Evolutionary conservation across 2,113 vertebrate genomes (phyloP), one percentile per base, ranked within the genome.

Genomic region (Pedetes capensis): DNA sequence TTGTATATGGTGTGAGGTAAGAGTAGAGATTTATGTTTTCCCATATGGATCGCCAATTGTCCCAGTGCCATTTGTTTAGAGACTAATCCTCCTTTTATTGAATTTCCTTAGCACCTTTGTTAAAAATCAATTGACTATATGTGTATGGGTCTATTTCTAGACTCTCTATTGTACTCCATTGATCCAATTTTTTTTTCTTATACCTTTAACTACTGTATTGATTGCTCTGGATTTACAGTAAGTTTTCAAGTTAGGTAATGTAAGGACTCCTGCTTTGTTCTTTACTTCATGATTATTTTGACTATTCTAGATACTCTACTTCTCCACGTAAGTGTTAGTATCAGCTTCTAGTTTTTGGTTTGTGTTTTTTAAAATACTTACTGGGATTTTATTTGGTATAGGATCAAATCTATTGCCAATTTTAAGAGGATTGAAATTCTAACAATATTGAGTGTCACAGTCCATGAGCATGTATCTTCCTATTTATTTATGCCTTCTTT

Each of bases 61-160:
- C 69, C 34, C 13, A 17, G 0, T 22, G 17, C 7, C 55, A 53
- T 94, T 69, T 74, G 32, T 82, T 95, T 76, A 69, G 37, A 95
- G 69, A 74, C 44, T 42, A 10, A 59, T 79, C 29, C 68, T 89
- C 22, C 49, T 55, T 20, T 72, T 82, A 63, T 39, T 97, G 92
- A 89, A 25, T 92, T 92, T 94, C 27, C 37, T 87, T 92, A 59
- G 34, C 22, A 86, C 55, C 47, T 83, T 92, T 83, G 87, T 93
- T 57, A 39, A 79, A 96, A 88, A 83, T 95, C 68, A 51, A 59
- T 64, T 78, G 55, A 76, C 81, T 84, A 11, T 81, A 22, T 94
- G 85, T 88, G 49, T 78, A 29, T 61, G 42, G 49, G 47, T 75
- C 87, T 69, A 63, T 95, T 89, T 96, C 66, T 86, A 47, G 90